phyloP scores from a whole-genome alignment of 2,797 vertebrate species.

The Danio jaintianensis region DNA sequence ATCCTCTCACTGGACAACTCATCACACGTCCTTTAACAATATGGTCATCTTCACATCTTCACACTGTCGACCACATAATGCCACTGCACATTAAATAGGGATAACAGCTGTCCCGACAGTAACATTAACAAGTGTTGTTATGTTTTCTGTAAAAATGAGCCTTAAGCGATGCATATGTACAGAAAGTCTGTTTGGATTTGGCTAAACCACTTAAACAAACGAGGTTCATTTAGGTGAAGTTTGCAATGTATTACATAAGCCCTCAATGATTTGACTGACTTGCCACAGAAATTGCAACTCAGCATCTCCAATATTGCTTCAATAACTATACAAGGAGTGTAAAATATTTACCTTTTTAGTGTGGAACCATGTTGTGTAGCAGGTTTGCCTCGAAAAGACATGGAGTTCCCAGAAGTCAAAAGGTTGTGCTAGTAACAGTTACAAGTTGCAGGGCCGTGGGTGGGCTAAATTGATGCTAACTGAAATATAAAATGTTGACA shows the following conservation, averaged over 20 bases:
- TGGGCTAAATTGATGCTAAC: too few relatives aligned
- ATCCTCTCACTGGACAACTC: conserved; percentile 51
- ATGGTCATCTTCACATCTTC: conserved; percentile 28
- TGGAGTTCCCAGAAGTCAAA: background rate
- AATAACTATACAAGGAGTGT: background rate
- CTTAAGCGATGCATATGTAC: conserved; percentile 46
- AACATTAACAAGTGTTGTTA: background rate
- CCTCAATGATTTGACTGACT: conserved; percentile 13
- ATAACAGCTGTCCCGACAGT: background rate
- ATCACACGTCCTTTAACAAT: conserved; percentile 27
- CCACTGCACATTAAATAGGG: conserved; percentile 35
- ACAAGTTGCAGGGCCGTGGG: too few relatives aligned
- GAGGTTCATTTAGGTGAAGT: conserved; percentile 42
- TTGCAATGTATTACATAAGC: conserved; percentile 20
- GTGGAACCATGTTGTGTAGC: background rate
- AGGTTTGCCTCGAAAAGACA: background rate
- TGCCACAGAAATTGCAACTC: conserved; percentile 36
- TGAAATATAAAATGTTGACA: too few relatives aligned
- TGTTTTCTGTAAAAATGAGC: conserved; percentile 50
- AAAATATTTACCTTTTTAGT: too few relatives aligned
- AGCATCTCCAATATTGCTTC: background rate
- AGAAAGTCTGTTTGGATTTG: conserved; percentile 53
- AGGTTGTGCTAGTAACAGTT: too few relatives aligned
- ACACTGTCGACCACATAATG: conserved; percentile 41
- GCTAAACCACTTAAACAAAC: conserved; percentile 54